Base-by-base conservation (phyloP, 2,888 invertebrate species). In the Macaria notata region DNA sequence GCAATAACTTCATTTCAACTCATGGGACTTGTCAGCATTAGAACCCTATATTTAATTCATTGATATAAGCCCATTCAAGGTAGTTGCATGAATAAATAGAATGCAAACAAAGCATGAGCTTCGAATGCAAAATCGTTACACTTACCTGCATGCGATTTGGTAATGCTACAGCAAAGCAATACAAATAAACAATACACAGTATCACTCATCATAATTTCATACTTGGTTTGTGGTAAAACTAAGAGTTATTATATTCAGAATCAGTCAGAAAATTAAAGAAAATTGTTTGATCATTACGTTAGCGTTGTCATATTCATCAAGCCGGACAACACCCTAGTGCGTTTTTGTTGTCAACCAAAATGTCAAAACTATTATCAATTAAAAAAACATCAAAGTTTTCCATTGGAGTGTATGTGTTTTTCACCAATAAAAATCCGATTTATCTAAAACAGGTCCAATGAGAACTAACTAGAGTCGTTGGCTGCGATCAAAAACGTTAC, bases 171-270 rank as follows among this genome's bases (percentile, higher is more conserved):
- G 76, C 80, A 85, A 81, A 91, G 79, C 76, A 89, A 86, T 75
- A 84, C 81, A 81, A 86, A 75, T 65, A 87, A 88, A 86, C 79
- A 84, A 83, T 82, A 84, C 70, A 81, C 70, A 66, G 78, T 78
- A 76, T 69, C 75, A 77, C 79, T 88, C 90, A 91, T 91, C 86
- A 87, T 91, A 88, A 88, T 88, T 79, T 88, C 90, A 91, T 91
- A 77, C 59, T 83, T 81, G 62, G 64, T 62, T 54, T 53, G 46
- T 46, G 9, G 9, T 41, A 52, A 67, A 67, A 66, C 53, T 57
- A 66, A 52, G 55, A 64, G 63, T 54, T 57, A 53, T 56, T 57
- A 68, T 66, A 61, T 62, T 67, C 60, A 60, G 51, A 71, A 73
- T 68, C 76, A 82, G 75, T 84, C 76, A 83, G 62, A 78, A 82